A percentile compares a stretch with the other conserved stretches of the same genome.
Evolutionary conservation across 2,888 invertebrate genomes (phyloP).

Genomic region (Crematogaster levior): DNA sequence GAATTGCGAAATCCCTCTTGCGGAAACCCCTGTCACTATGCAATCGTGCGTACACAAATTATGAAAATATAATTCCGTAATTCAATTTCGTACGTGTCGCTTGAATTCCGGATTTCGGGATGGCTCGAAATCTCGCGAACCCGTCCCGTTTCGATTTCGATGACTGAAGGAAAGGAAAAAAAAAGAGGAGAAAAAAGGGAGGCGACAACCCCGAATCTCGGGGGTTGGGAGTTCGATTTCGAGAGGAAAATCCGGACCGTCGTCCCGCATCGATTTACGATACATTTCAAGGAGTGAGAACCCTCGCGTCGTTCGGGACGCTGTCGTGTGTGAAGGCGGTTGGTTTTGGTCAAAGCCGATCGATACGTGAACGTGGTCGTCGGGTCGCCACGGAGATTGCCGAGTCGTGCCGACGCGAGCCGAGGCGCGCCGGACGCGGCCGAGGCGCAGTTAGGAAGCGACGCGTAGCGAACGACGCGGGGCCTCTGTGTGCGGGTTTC

Average conservation of each 20-base stretch:
- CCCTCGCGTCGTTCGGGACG: constrained; percentile 46
- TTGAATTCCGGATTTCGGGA: neutral
- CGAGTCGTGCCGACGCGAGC: constrained; percentile 55
- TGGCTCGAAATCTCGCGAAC: neutral
- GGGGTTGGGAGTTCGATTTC: neutral
- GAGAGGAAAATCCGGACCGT: neutral
- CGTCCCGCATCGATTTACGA: neutral
- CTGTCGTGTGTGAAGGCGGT: constrained; percentile 69
- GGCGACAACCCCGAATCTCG: neutral
- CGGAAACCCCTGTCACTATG: neutral
- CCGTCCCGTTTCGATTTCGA: neutral
- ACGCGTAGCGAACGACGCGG: constrained; percentile 74
- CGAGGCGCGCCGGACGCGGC: constrained; percentile 50
- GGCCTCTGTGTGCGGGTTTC: constrained; percentile 74
- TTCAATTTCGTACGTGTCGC: neutral
- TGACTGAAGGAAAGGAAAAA: neutral
- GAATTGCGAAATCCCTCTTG: constrained; percentile 38
- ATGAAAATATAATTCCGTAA: neutral
- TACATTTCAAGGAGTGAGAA: neutral
- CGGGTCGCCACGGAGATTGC: neutral
- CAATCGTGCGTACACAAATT: neutral
- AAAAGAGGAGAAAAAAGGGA: neutral
- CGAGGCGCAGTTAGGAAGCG: constrained; percentile 60
- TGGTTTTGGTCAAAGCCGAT: constrained; percentile 68
- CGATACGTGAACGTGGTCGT: constrained; percentile 66